These are phyloP conservation scores for Chaitophorus viminalis DNA, from an alignment of 2,888 invertebrate species.

Conservation along the genomic window DNA sequence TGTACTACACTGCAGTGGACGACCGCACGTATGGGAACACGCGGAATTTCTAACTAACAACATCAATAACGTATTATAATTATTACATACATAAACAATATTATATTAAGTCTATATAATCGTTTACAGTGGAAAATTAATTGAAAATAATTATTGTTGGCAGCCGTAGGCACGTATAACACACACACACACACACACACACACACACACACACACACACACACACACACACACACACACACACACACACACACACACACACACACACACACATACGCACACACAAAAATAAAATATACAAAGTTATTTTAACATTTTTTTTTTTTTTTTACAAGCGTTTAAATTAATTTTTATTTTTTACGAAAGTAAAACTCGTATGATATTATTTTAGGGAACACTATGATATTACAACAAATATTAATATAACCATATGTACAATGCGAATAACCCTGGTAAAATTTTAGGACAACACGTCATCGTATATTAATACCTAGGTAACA, in stretches of 20 bases:
- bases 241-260: too few relatives aligned
- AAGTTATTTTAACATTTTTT: neutral
- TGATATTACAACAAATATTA: neutral
- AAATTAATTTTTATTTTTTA: neutral
- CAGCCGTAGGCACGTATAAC: neutral
- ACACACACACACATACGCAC: neutral
- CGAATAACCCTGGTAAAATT: slow-evolving; percentile 46
- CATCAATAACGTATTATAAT: neutral
- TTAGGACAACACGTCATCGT: slow-evolving; percentile 28
- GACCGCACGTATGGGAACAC: too few relatives aligned
- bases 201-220: neutral
- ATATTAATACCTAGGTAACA: too few relatives aligned
- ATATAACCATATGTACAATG: slow-evolving; percentile 14
- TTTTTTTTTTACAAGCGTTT: neutral
- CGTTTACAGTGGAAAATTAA: neutral
- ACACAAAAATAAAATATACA: neutral
- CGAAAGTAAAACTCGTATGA: neutral
- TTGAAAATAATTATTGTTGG: neutral
- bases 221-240: too few relatives aligned
- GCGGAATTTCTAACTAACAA: neutral
- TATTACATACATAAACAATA: neutral
- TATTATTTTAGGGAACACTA: slow-evolving; percentile 18
- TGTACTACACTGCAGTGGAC: too few relatives aligned
- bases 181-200: too few relatives aligned
- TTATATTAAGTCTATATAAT: too few relatives aligned